phyloP scores from a whole-genome alignment of 2,113 vertebrate species.

The Eulemur rufifrons region DNA sequence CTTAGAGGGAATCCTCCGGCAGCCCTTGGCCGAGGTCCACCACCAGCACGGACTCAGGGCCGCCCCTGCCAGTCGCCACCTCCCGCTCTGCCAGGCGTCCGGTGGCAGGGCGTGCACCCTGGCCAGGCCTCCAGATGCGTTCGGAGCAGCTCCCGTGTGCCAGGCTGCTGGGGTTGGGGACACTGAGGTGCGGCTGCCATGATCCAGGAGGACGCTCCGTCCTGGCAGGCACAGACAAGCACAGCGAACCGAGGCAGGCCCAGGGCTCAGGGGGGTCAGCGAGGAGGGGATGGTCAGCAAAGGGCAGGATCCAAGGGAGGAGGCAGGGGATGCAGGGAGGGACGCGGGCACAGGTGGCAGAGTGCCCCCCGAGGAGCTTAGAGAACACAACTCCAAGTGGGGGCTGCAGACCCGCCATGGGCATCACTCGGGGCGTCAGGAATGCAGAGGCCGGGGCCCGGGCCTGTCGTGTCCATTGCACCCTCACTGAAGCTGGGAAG shows the following conservation, averaged over 20 bases:
- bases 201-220: neutral
- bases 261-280: neutral
- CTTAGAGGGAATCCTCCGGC: neutral
- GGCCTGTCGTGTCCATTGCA: neutral
- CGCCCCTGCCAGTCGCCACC: neutral
- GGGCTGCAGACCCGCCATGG: fast-evolving
- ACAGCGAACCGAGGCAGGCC: neutral
- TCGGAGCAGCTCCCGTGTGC: neutral
- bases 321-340: fast-evolving
- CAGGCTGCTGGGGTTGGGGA: neutral
- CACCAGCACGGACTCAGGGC: neutral
- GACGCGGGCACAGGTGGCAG: neutral
- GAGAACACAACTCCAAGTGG: too few relatives aligned
- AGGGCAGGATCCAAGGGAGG: neutral
- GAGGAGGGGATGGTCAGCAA: neutral
- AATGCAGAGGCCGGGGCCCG: neutral
- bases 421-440: neutral
- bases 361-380: neutral
- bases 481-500: neutral
- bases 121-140: neutral
- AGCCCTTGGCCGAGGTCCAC: neutral
- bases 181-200: too few relatives aligned
- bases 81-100: neutral
- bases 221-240: neutral
- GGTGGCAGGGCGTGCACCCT: neutral